Evolutionary conservation across 2,797 vertebrate species (phyloP).

Genomic region (Eidolon dupreanum): DNA sequence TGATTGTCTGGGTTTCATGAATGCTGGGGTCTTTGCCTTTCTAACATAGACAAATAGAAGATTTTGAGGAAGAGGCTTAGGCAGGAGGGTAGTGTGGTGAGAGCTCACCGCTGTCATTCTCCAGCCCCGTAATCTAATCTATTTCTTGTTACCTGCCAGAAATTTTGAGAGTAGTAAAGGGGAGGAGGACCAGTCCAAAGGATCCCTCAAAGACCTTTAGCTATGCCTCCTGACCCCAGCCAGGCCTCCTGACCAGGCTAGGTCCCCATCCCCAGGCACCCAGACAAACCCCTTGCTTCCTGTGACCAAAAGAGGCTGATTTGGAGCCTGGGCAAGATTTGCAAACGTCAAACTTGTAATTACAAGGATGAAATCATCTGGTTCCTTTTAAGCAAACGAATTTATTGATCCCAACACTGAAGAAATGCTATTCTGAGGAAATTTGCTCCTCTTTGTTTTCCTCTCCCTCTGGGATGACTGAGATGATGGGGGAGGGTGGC

Average conservation of each 20-base stretch:
- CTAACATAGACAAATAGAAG: not conserved
- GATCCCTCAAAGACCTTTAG: not conserved
- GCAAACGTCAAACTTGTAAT: slow-evolving; percentile 80
- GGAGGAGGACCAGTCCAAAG: not conserved
- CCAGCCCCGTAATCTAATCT: not conserved
- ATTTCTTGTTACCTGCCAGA: slow-evolving; percentile 52
- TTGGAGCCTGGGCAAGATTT: slow-evolving; percentile 73
- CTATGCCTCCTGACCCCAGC: slow-evolving; percentile 49
- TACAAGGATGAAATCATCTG: slow-evolving; percentile 82
- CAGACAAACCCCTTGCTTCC: slow-evolving; percentile 57
- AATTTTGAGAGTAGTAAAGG: not conserved
- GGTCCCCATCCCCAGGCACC: slow-evolving; percentile 32
- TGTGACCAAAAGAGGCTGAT: slow-evolving; percentile 72
- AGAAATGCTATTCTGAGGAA: slow-evolving; percentile 77
- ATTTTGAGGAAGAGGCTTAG: not conserved
- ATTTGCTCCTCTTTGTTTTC: slow-evolving; percentile 66
- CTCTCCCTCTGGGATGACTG: slow-evolving; percentile 46
- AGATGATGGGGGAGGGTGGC: slow-evolving; percentile 19
- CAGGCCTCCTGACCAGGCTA: slow-evolving; percentile 48
- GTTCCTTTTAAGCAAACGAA: slow-evolving; percentile 80
- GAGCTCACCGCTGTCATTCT: slow-evolving; percentile 28
- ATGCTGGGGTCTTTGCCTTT: slow-evolving; percentile 49
- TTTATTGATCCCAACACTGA: slow-evolving; percentile 76
- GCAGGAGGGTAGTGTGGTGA: not conserved
- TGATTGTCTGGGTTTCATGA: not conserved